Evolutionary conservation across 2,797 vertebrate species (phyloP).

Genomic region (Chelon labrosus): DNA sequence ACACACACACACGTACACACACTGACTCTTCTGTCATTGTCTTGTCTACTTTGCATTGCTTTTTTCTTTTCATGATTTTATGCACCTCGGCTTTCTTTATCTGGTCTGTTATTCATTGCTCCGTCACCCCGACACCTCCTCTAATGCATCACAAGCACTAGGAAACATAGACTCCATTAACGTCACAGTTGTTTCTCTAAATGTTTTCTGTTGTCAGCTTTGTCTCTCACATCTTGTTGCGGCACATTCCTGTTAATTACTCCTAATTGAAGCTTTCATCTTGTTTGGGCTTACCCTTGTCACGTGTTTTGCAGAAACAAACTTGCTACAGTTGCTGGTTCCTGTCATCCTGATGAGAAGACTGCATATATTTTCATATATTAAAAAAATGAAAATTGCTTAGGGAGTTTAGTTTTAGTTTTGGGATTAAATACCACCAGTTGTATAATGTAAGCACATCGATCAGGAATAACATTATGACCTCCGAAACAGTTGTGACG

Average conservation of each 20-base stretch:
- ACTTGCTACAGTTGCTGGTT: background rate
- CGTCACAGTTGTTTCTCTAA: background rate
- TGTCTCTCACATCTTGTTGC: background rate
- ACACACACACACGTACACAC: too few relatives aligned
- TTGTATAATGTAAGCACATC: background rate
- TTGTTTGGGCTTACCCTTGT: background rate
- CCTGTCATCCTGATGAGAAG: too few relatives aligned
- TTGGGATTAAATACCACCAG: background rate
- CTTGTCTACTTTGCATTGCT: too few relatives aligned
- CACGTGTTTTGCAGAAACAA: background rate
- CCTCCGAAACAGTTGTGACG: too few relatives aligned
- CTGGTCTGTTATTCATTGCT: background rate
- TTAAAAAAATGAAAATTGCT: background rate
- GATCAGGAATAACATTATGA: too few relatives aligned
- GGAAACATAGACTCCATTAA: background rate
- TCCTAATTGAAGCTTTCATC: slow-evolving; percentile 25
- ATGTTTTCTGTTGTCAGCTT: background rate
- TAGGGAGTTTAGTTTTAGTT: background rate
- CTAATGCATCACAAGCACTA: background rate
- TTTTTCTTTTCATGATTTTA: background rate
- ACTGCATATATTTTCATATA: background rate
- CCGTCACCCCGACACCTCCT: background rate
- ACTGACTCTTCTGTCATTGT: too few relatives aligned
- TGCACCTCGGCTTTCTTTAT: background rate
- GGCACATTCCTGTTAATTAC: slow-evolving; percentile 17